Conservation (phyloP, 2,888 invertebrate genomes). For the Thecophora atra region DNA sequence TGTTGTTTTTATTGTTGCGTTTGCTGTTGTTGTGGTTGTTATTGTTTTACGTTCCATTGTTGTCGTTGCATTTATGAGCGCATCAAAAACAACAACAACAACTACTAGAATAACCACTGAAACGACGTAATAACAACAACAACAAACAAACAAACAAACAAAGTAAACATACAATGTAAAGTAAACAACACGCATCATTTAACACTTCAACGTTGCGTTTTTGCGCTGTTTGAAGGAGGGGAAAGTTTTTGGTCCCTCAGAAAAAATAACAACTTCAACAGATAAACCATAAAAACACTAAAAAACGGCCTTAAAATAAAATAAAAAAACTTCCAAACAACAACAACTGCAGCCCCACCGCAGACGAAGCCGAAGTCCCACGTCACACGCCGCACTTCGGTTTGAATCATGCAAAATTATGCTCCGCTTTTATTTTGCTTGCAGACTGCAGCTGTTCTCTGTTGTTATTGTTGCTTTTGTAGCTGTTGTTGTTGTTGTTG, state of each 20-base stretch:
- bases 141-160: not conserved
- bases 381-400: no score
- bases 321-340: not conserved
- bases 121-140: not conserved
- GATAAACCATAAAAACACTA: not conserved
- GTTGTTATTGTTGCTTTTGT: slow-evolving; percentile 19
- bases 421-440: not conserved
- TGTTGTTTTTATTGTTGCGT: not conserved
- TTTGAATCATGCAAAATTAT: not conserved
- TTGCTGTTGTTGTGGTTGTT: not conserved
- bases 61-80: not conserved
- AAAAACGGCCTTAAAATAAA: not conserved
- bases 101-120: not conserved
- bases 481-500: not conserved
- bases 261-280: not conserved
- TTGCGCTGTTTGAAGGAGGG: not conserved
- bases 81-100: not conserved
- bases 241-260: not conserved
- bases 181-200: not conserved
- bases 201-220: not conserved
- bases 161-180: no score
- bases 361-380: not conserved
- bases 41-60: not conserved
- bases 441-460: not conserved
- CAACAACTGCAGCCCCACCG: not conserved